Evolutionary conservation across 2,888 invertebrate genomes (phyloP), one percentile per base, ranked within the genome.

Genomic region (Tricholauxania praeusta): DNA sequence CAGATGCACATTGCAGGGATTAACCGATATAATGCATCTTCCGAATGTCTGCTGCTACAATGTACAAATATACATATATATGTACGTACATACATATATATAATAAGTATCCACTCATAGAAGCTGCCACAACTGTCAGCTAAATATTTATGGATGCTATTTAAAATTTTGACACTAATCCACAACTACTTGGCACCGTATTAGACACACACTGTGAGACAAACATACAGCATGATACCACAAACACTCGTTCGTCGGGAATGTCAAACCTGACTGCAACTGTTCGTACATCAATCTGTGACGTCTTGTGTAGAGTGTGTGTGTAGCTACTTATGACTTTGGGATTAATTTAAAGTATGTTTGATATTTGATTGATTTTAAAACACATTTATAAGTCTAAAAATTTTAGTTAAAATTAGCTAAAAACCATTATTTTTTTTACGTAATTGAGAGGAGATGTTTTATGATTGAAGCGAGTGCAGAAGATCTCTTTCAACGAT

Each of bases 161-260:
- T 77, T 76, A 68, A 75, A 55, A 73, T 73, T 72, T 74, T 74
- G 75, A 77, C 77, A 75, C 67, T 74, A 76, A 77, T 76, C 77
- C 71, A 68, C 53, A 68, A 51, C 59, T 32, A 72, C 71, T 68
- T 73, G 63, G 68, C 68, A 55, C 22, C 52, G 19, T 48, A 14
- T 32, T 39, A 66, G 60, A 57, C 39, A 62, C 64, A 69, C 72
- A 68, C 68, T 59, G 19, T 15, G 48, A n/a, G 12, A 1, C 60
- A 32, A n/a, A 39, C 39, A 39, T 7, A 39, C 10, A 39, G 39
- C 39, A 1, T 39, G 39, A 39, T 32, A 28, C 60, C 49, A 12
- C 59, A 39, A 32, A 32, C 47, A 55, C 32, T 17, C 14, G 39
- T 39, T 39, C 39, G 10, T 39, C 10, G 39, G 39, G 39, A 10